Evolutionary conservation across 2,113 vertebrate genomes (phyloP), one percentile per base, ranked within the genome.

Genomic region (Galeopterus variegatus): DNA sequence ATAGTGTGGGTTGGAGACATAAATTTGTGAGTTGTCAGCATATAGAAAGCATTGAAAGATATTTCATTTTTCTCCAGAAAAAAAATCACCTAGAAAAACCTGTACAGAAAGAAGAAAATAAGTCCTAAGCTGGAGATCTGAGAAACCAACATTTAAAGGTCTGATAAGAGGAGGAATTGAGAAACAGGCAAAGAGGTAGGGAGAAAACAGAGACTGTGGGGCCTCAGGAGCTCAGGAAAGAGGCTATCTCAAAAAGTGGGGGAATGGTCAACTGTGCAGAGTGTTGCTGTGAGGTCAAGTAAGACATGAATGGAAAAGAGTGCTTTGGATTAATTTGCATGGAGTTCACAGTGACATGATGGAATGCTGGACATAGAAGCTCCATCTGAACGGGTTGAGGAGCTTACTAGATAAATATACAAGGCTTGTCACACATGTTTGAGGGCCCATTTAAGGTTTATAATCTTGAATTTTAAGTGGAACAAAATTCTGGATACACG

Each of bases 131-230:
- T 86, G 67, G 24, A 95, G 54, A 82, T 76, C 48, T 88, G 28
- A 85, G 92, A 85, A 92, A 76, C 62, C 67, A 62, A n/a, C n/a
- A 85, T 77, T 80, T 67, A 88, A 96, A 97, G n/a, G 2, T 80
- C 36, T 28, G 23, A 33, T 6, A 52, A 90, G 84, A 97, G 26
- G 48, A 81, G 36, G 11, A 60, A 50, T 1, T 45, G 73, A 73
- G 48, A 73, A 73, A 83, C 11, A 90, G 31, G 15, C 45, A 45
- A 72, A 82, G 50, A 86, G 26, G 5, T 28, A 28, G 48, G 10
- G 8, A 33, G n/a, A 70, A 36, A 76, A 41, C 5, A 54, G 60
- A 82, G 75, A 45, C n/a, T 0, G 3, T 4, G 41, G 64, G 36
- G 13, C 13, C 76, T 65, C 48, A 69, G 58, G 96, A 80, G 21